These are phyloP conservation scores for Erythrolamprus reginae DNA, from an alignment of 2,113 vertebrate species.

Conservation along the genomic window DNA sequence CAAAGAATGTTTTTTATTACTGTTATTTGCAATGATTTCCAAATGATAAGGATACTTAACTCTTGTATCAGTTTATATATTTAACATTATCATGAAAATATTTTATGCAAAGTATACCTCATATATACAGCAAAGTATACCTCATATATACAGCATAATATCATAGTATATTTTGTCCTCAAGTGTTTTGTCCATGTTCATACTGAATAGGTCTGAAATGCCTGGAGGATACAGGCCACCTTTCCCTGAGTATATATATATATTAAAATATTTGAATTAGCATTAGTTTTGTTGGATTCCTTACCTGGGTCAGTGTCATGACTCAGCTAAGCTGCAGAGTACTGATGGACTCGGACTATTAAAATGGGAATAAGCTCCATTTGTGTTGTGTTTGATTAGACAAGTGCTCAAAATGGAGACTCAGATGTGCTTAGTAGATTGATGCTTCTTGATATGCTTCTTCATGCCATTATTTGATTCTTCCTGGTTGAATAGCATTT, in stretches of 20 bases:
- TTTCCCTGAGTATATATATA: not conserved
- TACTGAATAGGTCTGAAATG: not conserved
- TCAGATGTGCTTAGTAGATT: not conserved
- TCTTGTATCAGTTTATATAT: not conserved
- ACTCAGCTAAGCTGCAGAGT: too few species aligned
- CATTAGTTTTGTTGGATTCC: not conserved
- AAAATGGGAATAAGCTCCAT: not conserved
- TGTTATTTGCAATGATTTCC: conserved; percentile 71
- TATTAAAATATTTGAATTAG: not conserved
- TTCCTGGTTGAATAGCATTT: not conserved
- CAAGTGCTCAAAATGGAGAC: not conserved
- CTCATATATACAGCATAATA: too few species aligned
- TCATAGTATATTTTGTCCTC: not conserved
- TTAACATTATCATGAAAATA: not conserved
- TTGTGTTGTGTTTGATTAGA: conserved; percentile 11
- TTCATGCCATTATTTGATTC: not conserved
- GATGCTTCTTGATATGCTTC: not conserved
- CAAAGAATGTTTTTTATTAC: conserved; percentile 64
- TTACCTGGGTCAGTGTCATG: not conserved
- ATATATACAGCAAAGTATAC: not conserved
- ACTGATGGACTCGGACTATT: not conserved
- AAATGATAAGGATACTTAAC: conserved; percentile 45
- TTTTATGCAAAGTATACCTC: not conserved
- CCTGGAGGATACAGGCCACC: not conserved
- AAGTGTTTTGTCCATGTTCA: not conserved